Evolutionary conservation across 2,888 invertebrate species (phyloP).

Genomic region (Epirrhoe tristata): DNA sequence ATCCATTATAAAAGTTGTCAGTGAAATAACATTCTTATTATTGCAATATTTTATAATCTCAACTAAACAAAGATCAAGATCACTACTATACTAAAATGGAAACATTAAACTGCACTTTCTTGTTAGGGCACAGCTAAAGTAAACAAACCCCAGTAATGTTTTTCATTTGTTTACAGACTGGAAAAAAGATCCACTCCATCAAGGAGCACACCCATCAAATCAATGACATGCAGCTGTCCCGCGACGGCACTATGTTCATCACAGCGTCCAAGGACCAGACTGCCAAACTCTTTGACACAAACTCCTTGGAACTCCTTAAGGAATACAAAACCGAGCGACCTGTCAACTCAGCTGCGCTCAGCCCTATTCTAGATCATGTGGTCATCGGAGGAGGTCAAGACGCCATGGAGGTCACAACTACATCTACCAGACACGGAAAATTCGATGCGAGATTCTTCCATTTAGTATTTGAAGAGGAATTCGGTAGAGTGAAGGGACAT

Average conservation of each 20-base stretch:
- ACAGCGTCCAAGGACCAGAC: slow-evolving; percentile 99
- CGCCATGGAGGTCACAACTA: slow-evolving; percentile 99
- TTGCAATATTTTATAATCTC: too few relatives aligned
- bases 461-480: slow-evolving; percentile 98
- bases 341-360: slow-evolving; percentile 98
- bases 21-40: too few relatives aligned
- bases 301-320: slow-evolving; percentile 94
- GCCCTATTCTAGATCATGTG: slow-evolving; percentile 98
- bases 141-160: neutral
- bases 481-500: slow-evolving; percentile 99
- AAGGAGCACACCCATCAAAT: slow-evolving; percentile 94
- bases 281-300: slow-evolving; percentile 97
- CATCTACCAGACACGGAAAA: slow-evolving; percentile 96
- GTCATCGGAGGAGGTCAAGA: slow-evolving; percentile 99
- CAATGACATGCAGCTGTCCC: slow-evolving; percentile 98
- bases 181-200: slow-evolving; percentile 91
- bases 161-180: slow-evolving; percentile 84
- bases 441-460: slow-evolving; percentile 98
- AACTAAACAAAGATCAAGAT: too few relatives aligned
- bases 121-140: too few relatives aligned
- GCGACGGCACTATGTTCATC: slow-evolving; percentile 97
- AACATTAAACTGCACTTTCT: slow-evolving; percentile 1
- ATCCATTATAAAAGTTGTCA: too few relatives aligned
- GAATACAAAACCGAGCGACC: slow-evolving; percentile 99
- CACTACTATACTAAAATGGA: too few relatives aligned